phyloP scores from a whole-genome alignment of 2,888 invertebrate species.

The Spisula solida region DNA sequence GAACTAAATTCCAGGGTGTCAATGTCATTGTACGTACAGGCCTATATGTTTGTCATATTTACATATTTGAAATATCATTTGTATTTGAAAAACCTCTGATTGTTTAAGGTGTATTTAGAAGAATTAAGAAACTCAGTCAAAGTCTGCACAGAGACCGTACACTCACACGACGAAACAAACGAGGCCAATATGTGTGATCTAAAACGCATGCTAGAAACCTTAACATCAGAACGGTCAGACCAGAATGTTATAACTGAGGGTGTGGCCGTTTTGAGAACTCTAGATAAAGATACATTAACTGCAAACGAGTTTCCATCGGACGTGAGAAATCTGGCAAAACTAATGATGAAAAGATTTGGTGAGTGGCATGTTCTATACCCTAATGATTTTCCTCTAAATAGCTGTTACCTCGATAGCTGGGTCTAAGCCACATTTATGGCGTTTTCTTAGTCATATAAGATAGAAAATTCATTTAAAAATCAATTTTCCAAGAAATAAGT shows the following conservation, averaged over 20 bases:
- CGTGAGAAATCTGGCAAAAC: background rate
- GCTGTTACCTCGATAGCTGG: no score
- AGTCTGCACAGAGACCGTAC: background rate
- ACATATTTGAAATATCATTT: no score
- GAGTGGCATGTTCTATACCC: background rate
- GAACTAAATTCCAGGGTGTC: no score
- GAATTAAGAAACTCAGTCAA: constrained; percentile 20
- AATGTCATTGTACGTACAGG: no score
- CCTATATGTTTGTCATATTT: no score
- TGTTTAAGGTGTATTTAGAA: constrained; percentile 1
- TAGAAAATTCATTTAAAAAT: no score
- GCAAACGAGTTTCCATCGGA: background rate
- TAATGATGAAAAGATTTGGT: background rate
- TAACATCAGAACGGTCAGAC: constrained; percentile 9
- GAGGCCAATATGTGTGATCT: background rate
- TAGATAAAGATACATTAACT: background rate
- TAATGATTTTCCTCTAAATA: no score
- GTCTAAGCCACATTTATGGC: no score
- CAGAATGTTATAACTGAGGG: constrained; percentile 17
- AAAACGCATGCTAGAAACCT: constrained; percentile 1
- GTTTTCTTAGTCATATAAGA: no score
- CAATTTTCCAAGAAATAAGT: no score
- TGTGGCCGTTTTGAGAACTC: background rate
- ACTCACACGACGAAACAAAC: constrained; percentile 8
- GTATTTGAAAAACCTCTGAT: no score